Conservation (phyloP, 2,797 vertebrate species). For the Etheostoma nigrum region DNA sequence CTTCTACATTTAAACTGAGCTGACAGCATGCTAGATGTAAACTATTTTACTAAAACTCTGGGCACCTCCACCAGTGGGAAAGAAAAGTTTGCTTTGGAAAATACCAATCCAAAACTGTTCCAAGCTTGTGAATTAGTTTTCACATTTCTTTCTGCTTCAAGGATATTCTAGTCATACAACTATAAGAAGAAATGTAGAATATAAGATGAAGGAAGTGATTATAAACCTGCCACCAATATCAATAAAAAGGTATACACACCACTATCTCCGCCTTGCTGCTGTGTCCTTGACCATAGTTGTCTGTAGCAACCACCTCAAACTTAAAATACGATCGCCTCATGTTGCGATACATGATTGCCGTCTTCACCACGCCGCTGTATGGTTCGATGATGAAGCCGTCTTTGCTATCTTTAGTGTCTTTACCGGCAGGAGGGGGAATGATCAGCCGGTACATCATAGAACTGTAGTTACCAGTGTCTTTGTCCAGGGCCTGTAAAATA, state of each 20-base stretch:
- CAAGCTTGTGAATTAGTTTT: slow-evolving; percentile 10
- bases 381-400: slow-evolving; percentile 96
- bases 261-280: slow-evolving; percentile 95
- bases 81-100: not conserved
- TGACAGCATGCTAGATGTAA: not conserved
- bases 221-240: slow-evolving; percentile 1
- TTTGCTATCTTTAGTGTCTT: slow-evolving; percentile 85
- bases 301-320: slow-evolving; percentile 95
- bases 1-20: not conserved
- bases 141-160: slow-evolving; percentile 16
- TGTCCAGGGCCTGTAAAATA: slow-evolving; percentile 89
- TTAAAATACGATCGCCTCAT: slow-evolving; percentile 98
- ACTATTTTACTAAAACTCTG: not conserved
- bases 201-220: not conserved
- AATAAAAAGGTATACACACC: slow-evolving; percentile 81
- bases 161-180: not conserved
- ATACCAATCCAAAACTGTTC: not conserved
- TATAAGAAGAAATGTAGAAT: not conserved
- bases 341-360: slow-evolving; percentile 97
- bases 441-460: slow-evolving; percentile 93
- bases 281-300: slow-evolving; percentile 94
- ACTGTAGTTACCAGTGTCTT: slow-evolving; percentile 97
- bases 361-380: slow-evolving; percentile 94
- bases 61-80: not conserved
- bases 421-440: slow-evolving; percentile 86